These are phyloP conservation scores for Tetrax tetrax DNA, from an alignment of 2,113 vertebrate genomes.

Conservation along the genomic window DNA sequence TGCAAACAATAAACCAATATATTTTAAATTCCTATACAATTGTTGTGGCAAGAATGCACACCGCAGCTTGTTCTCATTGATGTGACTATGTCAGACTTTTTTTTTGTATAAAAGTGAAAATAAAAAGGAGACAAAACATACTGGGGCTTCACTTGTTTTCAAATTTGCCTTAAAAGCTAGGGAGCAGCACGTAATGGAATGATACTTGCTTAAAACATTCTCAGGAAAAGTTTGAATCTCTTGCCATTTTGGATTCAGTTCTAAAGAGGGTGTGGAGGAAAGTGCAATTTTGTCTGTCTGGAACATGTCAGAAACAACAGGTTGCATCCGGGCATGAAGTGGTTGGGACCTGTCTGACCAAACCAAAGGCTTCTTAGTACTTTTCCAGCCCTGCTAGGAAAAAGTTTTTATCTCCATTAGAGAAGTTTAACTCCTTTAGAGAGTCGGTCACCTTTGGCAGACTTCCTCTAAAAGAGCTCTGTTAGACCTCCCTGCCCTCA, in stretches of 20 bases:
- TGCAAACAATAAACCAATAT: constrained; percentile 58
- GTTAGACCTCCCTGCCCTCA: not conserved
- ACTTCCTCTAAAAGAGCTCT: not conserved
- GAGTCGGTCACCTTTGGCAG: not conserved
- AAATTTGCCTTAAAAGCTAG: not conserved
- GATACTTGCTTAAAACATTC: not conserved
- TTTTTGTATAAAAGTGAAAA: constrained; percentile 72
- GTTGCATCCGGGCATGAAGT: not conserved
- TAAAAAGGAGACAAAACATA: constrained; percentile 67
- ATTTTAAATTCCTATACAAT: constrained; percentile 66
- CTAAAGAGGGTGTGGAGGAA: not conserved
- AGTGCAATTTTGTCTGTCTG: not conserved
- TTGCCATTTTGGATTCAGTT: not conserved
- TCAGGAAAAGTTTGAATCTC: not conserved
- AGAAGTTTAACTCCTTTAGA: not conserved
- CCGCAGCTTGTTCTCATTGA: constrained; percentile 49
- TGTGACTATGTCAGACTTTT: constrained; percentile 46
- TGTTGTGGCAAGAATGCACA: constrained; percentile 40
- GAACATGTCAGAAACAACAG: not conserved
- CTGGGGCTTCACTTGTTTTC: not conserved
- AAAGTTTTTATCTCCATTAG: not conserved
- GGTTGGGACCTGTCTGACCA: not conserved
- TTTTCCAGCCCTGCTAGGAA: not conserved
- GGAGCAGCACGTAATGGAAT: not conserved
- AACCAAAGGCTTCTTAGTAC: not conserved